These are phyloP conservation scores for Halcyon chelicuti DNA, from an alignment of 2,797 vertebrate species.

Conservation along the genomic window DNA sequence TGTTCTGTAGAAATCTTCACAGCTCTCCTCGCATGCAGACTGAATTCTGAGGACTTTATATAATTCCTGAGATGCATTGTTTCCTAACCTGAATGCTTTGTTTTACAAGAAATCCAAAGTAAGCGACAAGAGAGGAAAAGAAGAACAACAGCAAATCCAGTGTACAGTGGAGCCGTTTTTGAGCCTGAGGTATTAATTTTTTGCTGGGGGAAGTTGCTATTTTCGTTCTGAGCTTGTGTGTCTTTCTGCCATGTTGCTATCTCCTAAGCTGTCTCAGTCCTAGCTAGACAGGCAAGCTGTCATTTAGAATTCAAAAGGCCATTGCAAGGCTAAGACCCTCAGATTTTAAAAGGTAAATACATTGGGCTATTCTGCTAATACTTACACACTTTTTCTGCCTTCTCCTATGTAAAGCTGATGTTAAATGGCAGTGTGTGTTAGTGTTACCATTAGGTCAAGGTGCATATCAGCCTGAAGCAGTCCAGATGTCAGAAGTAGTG, in stretches of 20 bases:
- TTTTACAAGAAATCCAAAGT: constrained; percentile 94
- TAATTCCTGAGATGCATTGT: neutral
- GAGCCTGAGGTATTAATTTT: constrained; percentile 89
- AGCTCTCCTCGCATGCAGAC: neutral
- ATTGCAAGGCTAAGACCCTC: neutral
- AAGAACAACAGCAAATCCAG: constrained; percentile 97
- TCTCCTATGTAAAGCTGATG: neutral
- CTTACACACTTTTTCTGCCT: neutral
- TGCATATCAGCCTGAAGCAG: neutral
- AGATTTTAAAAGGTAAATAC: neutral
- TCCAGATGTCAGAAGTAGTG: neutral
- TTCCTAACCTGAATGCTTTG: constrained; percentile 66
- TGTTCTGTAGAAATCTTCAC: neutral
- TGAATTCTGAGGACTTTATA: neutral
- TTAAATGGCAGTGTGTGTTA: neutral
- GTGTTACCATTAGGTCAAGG: neutral
- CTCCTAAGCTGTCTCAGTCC: neutral
- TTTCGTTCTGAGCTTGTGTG: constrained; percentile 13
- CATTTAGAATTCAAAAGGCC: neutral
- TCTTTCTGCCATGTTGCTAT: neutral
- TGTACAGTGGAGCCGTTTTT: constrained; percentile 97
- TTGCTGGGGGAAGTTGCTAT: neutral
- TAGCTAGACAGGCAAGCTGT: neutral
- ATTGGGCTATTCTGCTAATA: neutral
- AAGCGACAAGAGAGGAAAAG: constrained; percentile 97